phyloP scores from a whole-genome alignment of 2,113 vertebrate species.

The Silurus glanis region DNA sequence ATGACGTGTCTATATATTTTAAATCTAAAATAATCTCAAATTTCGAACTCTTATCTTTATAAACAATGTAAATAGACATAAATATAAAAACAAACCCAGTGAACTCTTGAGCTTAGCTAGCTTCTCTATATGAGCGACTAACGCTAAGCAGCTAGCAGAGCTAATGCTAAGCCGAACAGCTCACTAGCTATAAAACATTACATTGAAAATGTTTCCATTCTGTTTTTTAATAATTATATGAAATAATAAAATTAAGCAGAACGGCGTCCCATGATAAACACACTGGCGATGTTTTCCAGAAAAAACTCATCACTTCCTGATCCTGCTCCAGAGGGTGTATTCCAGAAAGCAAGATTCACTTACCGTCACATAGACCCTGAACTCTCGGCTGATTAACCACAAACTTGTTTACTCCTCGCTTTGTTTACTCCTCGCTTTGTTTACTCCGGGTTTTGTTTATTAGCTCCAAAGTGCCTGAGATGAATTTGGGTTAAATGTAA shows the following conservation, averaged over 20 bases:
- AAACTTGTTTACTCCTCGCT: too few species aligned
- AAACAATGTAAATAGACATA: too few species aligned
- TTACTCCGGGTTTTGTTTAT: too few species aligned
- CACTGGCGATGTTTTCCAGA: background rate
- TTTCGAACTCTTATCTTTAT: too few species aligned
- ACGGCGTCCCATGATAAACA: background rate
- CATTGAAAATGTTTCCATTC: background rate
- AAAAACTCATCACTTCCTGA: slow-evolving; percentile 19
- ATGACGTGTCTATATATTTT: too few species aligned
- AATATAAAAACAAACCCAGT: background rate
- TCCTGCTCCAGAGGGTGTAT: background rate
- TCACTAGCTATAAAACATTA: background rate
- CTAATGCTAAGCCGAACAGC: background rate
- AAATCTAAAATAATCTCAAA: background rate
- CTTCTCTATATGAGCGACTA: background rate
- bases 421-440: too few species aligned
- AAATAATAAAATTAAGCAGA: background rate
- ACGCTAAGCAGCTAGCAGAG: background rate
- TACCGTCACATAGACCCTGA: too few species aligned
- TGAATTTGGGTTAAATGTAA: too few species aligned
- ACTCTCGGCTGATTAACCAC: too few species aligned
- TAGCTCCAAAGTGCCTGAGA: too few species aligned
- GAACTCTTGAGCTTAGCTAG: background rate
- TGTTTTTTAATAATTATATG: background rate
- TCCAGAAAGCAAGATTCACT: too few species aligned